Evolutionary conservation across 2,888 invertebrate species (phyloP), one percentile per base, ranked within the genome.

Genomic region (Stenichneumon culpator): DNA sequence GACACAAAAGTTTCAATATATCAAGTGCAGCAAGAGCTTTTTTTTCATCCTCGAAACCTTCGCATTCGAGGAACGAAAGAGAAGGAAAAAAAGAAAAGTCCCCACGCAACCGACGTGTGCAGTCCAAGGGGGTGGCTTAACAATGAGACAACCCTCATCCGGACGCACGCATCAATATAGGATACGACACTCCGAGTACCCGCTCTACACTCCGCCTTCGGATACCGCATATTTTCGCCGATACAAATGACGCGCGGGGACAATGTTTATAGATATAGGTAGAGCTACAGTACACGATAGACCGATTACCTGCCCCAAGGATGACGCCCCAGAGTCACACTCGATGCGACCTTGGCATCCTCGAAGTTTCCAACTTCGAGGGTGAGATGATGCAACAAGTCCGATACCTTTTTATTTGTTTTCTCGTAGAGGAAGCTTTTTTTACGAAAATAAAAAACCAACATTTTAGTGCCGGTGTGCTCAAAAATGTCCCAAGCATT

Each of bases 1-100:
- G 89, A 87, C 89, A 92, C 91, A 92, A 92, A 92, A 92, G 90
- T 92, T 89, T 89, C 91, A 90, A 92, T 92, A 92, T 90, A 92
- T 92, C 92, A 92, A 91, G 92, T 91, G 92, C 89, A 89, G 89
- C 78, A n/a, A 63, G 69, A 25, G 19, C 22, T 72, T 70, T 90
- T 88, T 89, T 89, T 87, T 88, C 88, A 84, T 86, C 79, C 86
- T 78, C 87, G 77, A 84, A 78, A 67, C 60, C 68, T 39, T 22
- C 11, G 39, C 22, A 32, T 69, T 39, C 60, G 68, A 74, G 68
- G 54, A 82, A 47, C 54, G n/a, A 28, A 22, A 25, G 52, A 63
- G 44, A 73, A 52, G 74, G 19, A 78, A 16, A 47, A 57, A 57
- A 68, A 74, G 70, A 68, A 73, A 79, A 68, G 83, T 75, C 63